Evolutionary conservation across 1,140 invertebrate species (phyloP).

Genomic region (Mycetomoellerius zeteki): DNA sequence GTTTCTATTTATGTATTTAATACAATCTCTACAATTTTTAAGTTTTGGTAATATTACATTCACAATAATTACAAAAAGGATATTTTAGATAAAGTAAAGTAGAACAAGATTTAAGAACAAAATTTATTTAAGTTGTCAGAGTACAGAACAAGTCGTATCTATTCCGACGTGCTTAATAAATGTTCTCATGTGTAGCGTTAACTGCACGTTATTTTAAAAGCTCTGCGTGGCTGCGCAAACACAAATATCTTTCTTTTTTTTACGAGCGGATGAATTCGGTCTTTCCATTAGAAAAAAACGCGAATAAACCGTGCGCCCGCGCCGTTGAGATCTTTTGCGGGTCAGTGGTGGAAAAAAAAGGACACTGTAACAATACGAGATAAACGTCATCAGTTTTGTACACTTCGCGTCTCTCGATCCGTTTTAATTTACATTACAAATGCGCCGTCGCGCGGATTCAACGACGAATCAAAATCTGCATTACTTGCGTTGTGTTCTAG

Average conservation of each 20-base stretch:
- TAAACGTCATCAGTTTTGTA: conserved; percentile 58
- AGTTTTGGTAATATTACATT: not conserved
- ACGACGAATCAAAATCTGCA: conserved; percentile 55
- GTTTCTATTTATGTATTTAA: not conserved
- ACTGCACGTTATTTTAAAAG: conserved; percentile 49
- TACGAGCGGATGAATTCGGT: conserved; percentile 40
- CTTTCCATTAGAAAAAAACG: conserved; percentile 53
- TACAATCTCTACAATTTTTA: not conserved
- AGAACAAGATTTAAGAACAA: not conserved
- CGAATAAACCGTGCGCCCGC: not conserved
- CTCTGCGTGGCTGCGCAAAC: not conserved
- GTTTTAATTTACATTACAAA: conserved; percentile 65
- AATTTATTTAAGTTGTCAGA: not conserved
- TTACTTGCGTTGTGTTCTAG: conserved; percentile 31
- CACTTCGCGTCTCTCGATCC: conserved; percentile 36
- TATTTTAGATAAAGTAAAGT: not conserved
- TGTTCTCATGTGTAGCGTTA: conserved; percentile 8
- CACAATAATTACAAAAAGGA: not conserved
- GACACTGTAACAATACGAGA: conserved; percentile 57
- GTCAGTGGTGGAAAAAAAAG: not conserved
- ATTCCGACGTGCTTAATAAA: conserved; percentile 34
- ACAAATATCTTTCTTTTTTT: conserved; percentile 8
- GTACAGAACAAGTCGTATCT: not conserved
- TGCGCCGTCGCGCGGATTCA: conserved; percentile 29
- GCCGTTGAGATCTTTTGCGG: conserved; percentile 5